These are phyloP conservation scores for Megaceryle maxima DNA, from an alignment of 2,113 vertebrate species.

Conservation along the genomic window DNA sequence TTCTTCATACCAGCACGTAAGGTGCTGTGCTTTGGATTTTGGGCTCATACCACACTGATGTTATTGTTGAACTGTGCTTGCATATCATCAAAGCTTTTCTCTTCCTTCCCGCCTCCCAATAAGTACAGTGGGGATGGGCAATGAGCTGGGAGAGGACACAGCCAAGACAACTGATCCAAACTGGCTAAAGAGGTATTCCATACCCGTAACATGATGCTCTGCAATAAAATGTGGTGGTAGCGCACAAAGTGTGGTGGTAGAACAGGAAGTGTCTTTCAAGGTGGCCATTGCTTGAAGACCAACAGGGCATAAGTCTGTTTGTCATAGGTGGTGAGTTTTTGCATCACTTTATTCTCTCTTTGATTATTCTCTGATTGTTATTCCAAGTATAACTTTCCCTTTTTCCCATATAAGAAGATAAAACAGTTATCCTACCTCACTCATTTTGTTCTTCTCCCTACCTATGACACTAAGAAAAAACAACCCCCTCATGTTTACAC, in stretches of 20 bases:
- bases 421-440: neutral
- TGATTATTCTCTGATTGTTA: neutral
- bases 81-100: neutral
- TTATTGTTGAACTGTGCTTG: neutral
- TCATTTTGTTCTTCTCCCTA: neutral
- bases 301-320: neutral
- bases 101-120: accelerated
- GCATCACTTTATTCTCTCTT: neutral
- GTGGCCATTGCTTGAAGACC: neutral
- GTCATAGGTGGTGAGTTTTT: neutral
- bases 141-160: neutral
- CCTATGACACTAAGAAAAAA: neutral
- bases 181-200: neutral
- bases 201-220: neutral
- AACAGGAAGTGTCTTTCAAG: neutral
- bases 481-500: neutral
- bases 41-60: neutral
- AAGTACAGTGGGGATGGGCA: neutral
- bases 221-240: neutral
- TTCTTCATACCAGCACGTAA: neutral
- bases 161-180: neutral
- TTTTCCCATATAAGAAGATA: neutral
- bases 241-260: neutral
- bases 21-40: neutral
- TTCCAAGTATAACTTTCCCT: neutral